Evolutionary conservation across 2,888 invertebrate species (phyloP).

Genomic region (Pterostichus niger): DNA sequence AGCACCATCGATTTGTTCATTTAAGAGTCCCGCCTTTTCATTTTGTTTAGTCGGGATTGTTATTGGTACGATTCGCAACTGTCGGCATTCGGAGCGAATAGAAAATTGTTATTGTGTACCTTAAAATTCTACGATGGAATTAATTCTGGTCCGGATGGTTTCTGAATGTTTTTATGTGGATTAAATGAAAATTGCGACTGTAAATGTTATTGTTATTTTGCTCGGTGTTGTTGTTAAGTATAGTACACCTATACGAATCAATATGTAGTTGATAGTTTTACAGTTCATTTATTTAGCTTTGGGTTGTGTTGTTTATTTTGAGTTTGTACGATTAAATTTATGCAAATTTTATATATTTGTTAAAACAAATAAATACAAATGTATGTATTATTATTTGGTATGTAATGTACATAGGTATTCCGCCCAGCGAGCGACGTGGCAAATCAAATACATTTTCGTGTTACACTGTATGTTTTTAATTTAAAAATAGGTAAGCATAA

Average conservation of each 20-base stretch:
- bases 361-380: not conserved
- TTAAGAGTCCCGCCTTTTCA: conserved; percentile 40
- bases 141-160: conserved; percentile 44
- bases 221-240: not conserved
- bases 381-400: not conserved
- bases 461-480: too few relatives aligned
- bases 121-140: conserved; percentile 31
- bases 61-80: conserved; percentile 35
- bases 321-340: not conserved
- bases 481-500: too few relatives aligned
- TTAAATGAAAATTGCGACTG: conserved; percentile 51
- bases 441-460: too few relatives aligned
- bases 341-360: too few relatives aligned
- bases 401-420: too few relatives aligned
- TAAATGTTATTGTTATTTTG: conserved; percentile 45
- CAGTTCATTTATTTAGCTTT: not conserved
- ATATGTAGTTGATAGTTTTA: not conserved
- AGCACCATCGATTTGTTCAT: conserved; percentile 37
- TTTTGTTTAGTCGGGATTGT: conserved; percentile 43
- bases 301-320: not conserved
- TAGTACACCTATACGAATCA: not conserved
- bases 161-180: conserved; percentile 47
- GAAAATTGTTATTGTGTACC: conserved; percentile 52
- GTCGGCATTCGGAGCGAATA: conserved; percentile 5
- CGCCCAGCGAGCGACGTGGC: too few relatives aligned